Percentiles rank a stretch among this genome's conserved stretches.
These are phyloP conservation scores for Channa striata DNA, from an alignment of 2,797 vertebrate genomes.

Conservation along the genomic window DNA sequence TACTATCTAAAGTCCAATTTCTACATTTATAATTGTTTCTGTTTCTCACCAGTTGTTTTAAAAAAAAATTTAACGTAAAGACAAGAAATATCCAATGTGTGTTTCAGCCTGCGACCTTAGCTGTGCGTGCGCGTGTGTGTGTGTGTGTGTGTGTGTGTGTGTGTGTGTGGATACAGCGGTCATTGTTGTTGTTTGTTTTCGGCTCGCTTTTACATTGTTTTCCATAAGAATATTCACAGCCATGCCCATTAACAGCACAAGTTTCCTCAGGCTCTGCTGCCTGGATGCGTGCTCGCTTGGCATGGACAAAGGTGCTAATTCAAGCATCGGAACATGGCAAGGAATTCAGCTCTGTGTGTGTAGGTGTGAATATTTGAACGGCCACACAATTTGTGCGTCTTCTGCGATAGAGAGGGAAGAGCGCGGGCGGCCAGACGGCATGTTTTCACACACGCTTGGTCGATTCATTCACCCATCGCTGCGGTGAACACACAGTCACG, in stretches of 20 bases:
- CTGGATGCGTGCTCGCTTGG: constrained; percentile 53
- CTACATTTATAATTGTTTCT: not conserved
- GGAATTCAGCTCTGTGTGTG: constrained; percentile 33
- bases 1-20: constrained; percentile 38
- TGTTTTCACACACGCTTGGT: constrained; percentile 67
- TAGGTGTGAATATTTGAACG: constrained; percentile 32
- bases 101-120: constrained; percentile 44
- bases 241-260: constrained; percentile 22
- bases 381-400: constrained; percentile 26
- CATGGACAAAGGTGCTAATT: constrained; percentile 62
- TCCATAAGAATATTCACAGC: constrained; percentile 31
- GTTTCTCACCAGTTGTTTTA: not conserved
- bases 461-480: constrained; percentile 68
- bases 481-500: constrained; percentile 46
- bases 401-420: constrained; percentile 27
- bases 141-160: not conserved
- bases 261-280: constrained; percentile 42
- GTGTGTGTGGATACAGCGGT: not conserved
- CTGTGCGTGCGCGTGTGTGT: no score
- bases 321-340: constrained; percentile 50
- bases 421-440: constrained; percentile 56
- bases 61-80: constrained; percentile 36
- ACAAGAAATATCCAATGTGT: constrained; percentile 27
- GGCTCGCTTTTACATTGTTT: constrained; percentile 44
- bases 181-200: constrained; percentile 26